Base-by-base conservation (phyloP, 2,113 vertebrate species). In the Myotis yumanensis region DNA sequence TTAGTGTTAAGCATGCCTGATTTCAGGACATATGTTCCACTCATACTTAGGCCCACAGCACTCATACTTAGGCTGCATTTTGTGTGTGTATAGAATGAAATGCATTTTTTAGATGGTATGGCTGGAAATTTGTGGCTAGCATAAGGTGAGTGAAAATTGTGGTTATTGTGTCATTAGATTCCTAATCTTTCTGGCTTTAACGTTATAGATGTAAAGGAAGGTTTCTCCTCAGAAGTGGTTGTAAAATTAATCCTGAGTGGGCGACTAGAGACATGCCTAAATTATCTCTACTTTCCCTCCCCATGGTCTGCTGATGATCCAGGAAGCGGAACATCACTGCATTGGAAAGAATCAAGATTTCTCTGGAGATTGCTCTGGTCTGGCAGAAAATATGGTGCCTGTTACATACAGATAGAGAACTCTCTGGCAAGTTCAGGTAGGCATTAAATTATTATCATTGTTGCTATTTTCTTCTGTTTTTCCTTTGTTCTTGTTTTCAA, bases 281-380 rank as follows among this genome's bases (percentile, higher is more conserved):
- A 66, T 71, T 73, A 83, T 54, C 62, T 64, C 54, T 64, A 6
- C 0, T 28, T 7, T 25, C 12, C 14, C 2, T 46, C 20, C 48
- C n/a, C 10, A 46, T 69, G 64, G 23, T 35, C 37, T 86, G 5
- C 1, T 22, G 23, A 59, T 20, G 12, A 25, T n/a, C 28, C 57
- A 11, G 43, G 35, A 72, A 22, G 15, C 30, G 0, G 18, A 17
- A 18, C 2, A 46, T 30, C 2, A 35, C 7, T 17, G 3, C 4
- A 14, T 52, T 88, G 20, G 5, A 30, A 75, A 12, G 18, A 4
- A 15, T 46, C 17, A 64, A 2, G 0, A 32, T 17, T 77, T 15
- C 46, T 83, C 5, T 71, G 15, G 11, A 6, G 17, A 54, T 37
- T 10, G 5, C 3, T 37, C 7, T 84, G 11, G 0, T 30, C 51